Evolutionary conservation across 2,797 vertebrate species (phyloP), one percentile per base, ranked within the genome.

Genomic region (Pangasius macronema): DNA sequence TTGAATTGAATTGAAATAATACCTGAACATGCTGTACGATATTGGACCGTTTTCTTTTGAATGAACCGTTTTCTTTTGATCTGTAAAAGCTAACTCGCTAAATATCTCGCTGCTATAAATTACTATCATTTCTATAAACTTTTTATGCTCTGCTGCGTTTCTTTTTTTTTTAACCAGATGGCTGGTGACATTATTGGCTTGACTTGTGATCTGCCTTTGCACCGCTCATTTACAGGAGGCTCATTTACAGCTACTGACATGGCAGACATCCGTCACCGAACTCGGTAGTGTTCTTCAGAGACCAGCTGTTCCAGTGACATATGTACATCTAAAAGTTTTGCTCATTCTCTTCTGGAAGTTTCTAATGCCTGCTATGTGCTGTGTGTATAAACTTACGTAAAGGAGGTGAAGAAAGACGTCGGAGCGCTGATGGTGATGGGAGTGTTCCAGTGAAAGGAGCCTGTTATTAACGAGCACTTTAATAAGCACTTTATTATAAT

Each of bases 211-310:
- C 30, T 77, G 16, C n/a, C 7, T 55, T 53, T 77, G 49, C n/a
- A 55, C 7, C n/a, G 55, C 51, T 77, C 75, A 61, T 57, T 57
- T 46, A 18, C 55, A 30, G 75, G 51, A 77, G 84, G 11, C 22
- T 77, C 75, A 55, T 76, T 76, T 49, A 76, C 73, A 51, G 49
- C 33, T 55, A 55, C 51, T 55, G 75, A 77, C 75, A 55, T 77
- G 75, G 75, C 49, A 77, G 51, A 77, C 75, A 55, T 77, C 75
- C 49, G 30, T 77, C 75, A 77, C n/a, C 8, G 3, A 33, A 18
- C 75, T 33, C 16, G 0, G n/a, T 77, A 55, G 75, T 33, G n/a
- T 53, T 55, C 51, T 30, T 77, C 75, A 55, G 10, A 55, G 22
- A 0, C n/a, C 75, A 77, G 51, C 51, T 77, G 75, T 53, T 77